Percentiles rank a stretch among this genome's conserved stretches.
Evolutionary conservation across 2,797 vertebrate species (phyloP).

Genomic region (Sciurus carolinensis): DNA sequence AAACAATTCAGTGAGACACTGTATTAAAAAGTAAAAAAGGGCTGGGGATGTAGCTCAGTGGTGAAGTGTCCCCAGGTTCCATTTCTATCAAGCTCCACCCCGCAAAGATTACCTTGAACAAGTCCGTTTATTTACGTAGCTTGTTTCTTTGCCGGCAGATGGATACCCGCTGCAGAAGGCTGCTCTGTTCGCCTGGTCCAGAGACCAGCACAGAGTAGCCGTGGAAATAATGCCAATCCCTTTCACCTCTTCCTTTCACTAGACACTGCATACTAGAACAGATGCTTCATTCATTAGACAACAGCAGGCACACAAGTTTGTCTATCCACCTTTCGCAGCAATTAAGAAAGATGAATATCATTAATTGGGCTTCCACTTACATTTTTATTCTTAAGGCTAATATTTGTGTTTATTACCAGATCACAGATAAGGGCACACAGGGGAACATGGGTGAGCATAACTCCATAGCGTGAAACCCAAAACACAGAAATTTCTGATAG

Average conservation of each 20-base stretch:
- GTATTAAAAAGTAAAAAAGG: too few relatives aligned
- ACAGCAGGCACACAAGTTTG: not conserved
- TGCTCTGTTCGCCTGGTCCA: not conserved
- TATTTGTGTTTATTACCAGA: constrained; percentile 57
- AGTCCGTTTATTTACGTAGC: not conserved
- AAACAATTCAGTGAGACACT: too few relatives aligned
- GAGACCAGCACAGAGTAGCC: not conserved
- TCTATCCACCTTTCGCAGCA: constrained; percentile 14
- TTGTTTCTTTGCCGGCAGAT: not conserved
- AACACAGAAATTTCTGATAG: not conserved
- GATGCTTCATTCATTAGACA: not conserved
- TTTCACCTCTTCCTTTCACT: not conserved
- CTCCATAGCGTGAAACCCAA: not conserved
- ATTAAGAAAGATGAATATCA: constrained; percentile 9
- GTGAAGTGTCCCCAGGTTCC: too few relatives aligned
- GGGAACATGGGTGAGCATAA: not conserved
- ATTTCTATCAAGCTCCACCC: too few relatives aligned
- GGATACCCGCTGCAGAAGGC: not conserved
- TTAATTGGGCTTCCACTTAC: constrained; percentile 53
- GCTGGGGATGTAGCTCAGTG: too few relatives aligned
- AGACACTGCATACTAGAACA: not conserved
- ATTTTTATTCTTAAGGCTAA: constrained; percentile 64
- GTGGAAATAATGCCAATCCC: not conserved
- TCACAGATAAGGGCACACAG: not conserved
- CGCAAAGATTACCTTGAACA: not conserved